phyloP scores from a whole-genome alignment of 2,113 vertebrate genomes.

The Nothocercus julius region DNA sequence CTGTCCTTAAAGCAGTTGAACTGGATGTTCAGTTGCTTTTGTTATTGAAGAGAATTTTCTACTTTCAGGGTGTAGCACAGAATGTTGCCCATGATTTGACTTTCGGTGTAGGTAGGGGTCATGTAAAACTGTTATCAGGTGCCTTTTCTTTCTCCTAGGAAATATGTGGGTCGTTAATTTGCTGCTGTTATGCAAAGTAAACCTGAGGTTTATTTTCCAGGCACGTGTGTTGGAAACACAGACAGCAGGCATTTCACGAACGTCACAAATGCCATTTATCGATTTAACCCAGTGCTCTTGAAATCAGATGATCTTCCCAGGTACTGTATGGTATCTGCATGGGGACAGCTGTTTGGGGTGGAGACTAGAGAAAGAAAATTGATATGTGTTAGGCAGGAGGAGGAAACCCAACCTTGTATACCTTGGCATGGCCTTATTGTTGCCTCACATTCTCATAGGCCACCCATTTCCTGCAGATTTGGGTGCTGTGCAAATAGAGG shows the following conservation, averaged over 20 bases:
- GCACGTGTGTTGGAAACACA: constrained; percentile 87
- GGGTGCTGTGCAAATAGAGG: not conserved
- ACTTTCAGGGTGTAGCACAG: not conserved
- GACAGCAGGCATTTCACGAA: constrained; percentile 90
- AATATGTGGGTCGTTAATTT: not conserved
- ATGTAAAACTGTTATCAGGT: not conserved
- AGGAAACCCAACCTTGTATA: constrained; percentile 10
- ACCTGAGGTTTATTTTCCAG: constrained; percentile 69
- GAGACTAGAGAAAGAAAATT: not conserved
- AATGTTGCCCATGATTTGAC: not conserved
- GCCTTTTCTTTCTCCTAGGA: not conserved
- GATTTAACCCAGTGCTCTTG: constrained; percentile 84
- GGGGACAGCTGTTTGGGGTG: not conserved
- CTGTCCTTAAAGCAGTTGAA: not conserved
- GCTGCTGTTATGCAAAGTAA: not conserved
- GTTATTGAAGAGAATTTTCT: not conserved
- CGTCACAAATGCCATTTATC: constrained; percentile 84
- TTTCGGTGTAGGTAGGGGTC: not conserved
- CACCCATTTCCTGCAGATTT: constrained; percentile 17
- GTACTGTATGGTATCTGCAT: constrained; percentile 62
- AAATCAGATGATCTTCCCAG: constrained; percentile 76
- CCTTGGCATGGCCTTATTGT: not conserved
- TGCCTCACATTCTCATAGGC: not conserved
- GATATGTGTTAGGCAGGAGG: not conserved
- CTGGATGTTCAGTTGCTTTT: not conserved